Base-by-base conservation (phyloP, 2,888 invertebrate species). In the Catonia carolina region DNA sequence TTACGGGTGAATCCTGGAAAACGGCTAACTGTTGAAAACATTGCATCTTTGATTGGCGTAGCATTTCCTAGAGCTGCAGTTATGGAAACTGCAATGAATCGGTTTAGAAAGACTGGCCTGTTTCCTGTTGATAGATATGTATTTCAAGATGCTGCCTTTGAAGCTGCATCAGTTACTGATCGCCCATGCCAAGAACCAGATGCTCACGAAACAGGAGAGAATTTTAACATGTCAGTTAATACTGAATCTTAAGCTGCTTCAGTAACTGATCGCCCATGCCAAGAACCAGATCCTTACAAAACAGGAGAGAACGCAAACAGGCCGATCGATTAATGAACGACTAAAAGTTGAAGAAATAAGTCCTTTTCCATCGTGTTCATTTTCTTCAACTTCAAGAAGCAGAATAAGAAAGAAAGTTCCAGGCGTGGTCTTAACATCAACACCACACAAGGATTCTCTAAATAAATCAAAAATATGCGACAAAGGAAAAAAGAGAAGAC, bases 71-170 rank as follows among this genome's bases (percentile, higher is more conserved):
- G 39, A 35, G 55, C 36, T 51, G 52, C 52, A 41, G 39, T 23
- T 15, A 56, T 56, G 52, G 20, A 20, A 18, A 42, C 42, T 41
- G 50, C 52, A 37, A 41, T 56, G 10, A 56, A 56, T 56, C 33
- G 47, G 42, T 53, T 57, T 23, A 41, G 53, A 39, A 20, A 5
- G 14, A 52, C 39, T 52, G 56, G 27, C 2, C 39, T 31, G 10
- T 47, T 51, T 18, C 35, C 55, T 14, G 45, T 58, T n/a, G 41
- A 62, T 48, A 17, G 57, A 17, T 31, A 62, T 45, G 53, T 57
- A 17, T 53, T 57, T 35, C 31, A 23, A 12, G 57, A 57, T 39
- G 45, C 42, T 47, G 47, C 45, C 2, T 57, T 57, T 57, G 37
- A 37, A 37, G 37, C 37, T 37, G 37, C 37, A 37, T 37, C 37